Conservation (phyloP, 2,113 vertebrate genomes). For the Regulus satrapa region DNA sequence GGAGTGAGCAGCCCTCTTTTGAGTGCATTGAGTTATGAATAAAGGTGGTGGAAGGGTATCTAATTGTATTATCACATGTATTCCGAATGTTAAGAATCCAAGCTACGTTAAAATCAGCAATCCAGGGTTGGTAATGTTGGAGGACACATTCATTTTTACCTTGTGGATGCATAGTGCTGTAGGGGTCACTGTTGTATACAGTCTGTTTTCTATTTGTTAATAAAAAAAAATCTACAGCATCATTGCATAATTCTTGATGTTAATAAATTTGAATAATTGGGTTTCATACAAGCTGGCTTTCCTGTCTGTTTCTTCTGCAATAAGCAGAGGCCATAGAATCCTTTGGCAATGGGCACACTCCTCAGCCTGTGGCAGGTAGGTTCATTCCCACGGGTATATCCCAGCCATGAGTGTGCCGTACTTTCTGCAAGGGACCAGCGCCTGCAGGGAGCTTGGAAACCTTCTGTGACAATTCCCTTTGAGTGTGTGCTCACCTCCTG, state of each 20-base stretch:
- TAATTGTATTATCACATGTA: slow-evolving; percentile 73
- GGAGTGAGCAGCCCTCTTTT: slow-evolving; percentile 72
- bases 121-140: slow-evolving; percentile 76
- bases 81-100: slow-evolving; percentile 63
- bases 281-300: slow-evolving; percentile 82
- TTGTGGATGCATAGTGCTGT: slow-evolving; percentile 93
- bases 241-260: slow-evolving; percentile 90
- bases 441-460: neutral
- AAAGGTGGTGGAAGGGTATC: slow-evolving; percentile 79
- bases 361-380: neutral
- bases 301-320: slow-evolving; percentile 69
- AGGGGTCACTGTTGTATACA: slow-evolving; percentile 90
- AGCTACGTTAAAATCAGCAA: slow-evolving; percentile 74
- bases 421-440: neutral
- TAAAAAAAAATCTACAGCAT: slow-evolving; percentile 87
- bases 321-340: neutral
- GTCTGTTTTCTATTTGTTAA: slow-evolving; percentile 98
- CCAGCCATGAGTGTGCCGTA: rapidly evolving
- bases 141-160: slow-evolving; percentile 91
- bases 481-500: neutral
- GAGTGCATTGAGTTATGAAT: slow-evolving; percentile 79
- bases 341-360: neutral
- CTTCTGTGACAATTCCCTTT: neutral
- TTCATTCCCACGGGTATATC: neutral
- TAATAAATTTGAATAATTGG: slow-evolving; percentile 97